phyloP scores from a whole-genome alignment of 1,140 invertebrate species.

The Bacillus rossius region DNA sequence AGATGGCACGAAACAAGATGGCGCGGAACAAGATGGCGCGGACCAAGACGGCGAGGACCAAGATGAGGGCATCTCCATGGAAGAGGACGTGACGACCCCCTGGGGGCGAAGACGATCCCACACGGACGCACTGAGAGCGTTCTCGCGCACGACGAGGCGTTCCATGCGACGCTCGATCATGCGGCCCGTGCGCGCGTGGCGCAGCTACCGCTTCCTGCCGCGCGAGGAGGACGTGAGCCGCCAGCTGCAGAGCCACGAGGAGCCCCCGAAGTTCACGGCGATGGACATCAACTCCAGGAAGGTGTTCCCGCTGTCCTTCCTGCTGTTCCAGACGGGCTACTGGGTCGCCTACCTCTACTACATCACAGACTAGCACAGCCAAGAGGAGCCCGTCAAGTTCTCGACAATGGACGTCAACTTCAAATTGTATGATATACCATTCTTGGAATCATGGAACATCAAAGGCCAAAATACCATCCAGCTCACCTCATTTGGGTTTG shows the following conservation, averaged over 20 bases:
- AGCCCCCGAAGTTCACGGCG: conserved; percentile 35
- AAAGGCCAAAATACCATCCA: no score
- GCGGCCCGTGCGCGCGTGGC: background rate
- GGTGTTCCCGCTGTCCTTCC: conserved; percentile 68
- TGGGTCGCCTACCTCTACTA: conserved; percentile 85
- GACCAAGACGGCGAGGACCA: no score
- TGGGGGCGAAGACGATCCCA: background rate
- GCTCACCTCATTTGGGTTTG: no score
- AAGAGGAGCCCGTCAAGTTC: no score
- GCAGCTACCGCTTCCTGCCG: conserved; percentile 6
- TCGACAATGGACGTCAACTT: no score
- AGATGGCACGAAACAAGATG: no score
- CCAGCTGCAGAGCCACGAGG: conserved; percentile 11
- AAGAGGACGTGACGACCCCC: no score
- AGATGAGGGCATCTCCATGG: no score
- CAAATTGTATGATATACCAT: no score
- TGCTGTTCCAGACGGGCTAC: conserved; percentile 89
- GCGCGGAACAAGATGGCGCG: no score
- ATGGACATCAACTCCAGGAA: conserved; percentile 48
- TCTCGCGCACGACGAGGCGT: background rate
- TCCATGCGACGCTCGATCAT: background rate
- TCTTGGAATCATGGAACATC: no score
- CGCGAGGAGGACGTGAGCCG: conserved; percentile 14
- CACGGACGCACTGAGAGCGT: background rate
- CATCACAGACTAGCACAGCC: conserved; percentile 33